Conservation (phyloP, 1,140 invertebrate genomes). For the Octopus bimaculoides region DNA sequence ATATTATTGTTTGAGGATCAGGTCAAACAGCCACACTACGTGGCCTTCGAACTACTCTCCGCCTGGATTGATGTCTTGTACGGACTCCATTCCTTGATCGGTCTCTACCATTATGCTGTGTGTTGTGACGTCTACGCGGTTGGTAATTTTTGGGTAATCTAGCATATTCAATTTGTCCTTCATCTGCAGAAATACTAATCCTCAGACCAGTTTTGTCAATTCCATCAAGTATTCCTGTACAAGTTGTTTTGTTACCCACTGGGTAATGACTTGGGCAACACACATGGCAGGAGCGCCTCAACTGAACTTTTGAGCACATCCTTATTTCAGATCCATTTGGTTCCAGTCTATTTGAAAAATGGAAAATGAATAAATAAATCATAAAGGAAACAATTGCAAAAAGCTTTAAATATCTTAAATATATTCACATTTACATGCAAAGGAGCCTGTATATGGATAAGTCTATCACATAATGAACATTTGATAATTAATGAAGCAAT, state of each 20-base stretch:
- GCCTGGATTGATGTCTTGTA: not conserved
- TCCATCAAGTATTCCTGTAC: not conserved
- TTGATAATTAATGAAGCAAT: no score
- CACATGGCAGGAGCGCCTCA: not conserved
- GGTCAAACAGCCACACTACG: not conserved
- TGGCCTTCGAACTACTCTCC: not conserved
- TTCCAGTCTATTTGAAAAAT: not conserved
- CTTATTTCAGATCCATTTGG: not conserved
- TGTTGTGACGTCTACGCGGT: not conserved
- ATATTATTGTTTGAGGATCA: not conserved
- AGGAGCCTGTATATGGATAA: not conserved
- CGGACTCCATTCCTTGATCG: not conserved
- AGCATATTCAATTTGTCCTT: not conserved
- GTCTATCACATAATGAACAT: no score
- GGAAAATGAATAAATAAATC: constrained; percentile 13
- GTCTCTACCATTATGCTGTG: not conserved
- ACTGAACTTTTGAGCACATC: constrained; percentile 3
- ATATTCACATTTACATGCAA: not conserved
- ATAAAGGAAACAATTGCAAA: constrained; percentile 4
- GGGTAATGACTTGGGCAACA: not conserved
- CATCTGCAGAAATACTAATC: not conserved
- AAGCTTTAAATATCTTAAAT: not conserved
- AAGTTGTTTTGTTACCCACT: not conserved
- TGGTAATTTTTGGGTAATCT: not conserved
- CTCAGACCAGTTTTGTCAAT: not conserved